phyloP scores from a whole-genome alignment of 1,140 invertebrate species.

The Hylyphantes graminicola region DNA sequence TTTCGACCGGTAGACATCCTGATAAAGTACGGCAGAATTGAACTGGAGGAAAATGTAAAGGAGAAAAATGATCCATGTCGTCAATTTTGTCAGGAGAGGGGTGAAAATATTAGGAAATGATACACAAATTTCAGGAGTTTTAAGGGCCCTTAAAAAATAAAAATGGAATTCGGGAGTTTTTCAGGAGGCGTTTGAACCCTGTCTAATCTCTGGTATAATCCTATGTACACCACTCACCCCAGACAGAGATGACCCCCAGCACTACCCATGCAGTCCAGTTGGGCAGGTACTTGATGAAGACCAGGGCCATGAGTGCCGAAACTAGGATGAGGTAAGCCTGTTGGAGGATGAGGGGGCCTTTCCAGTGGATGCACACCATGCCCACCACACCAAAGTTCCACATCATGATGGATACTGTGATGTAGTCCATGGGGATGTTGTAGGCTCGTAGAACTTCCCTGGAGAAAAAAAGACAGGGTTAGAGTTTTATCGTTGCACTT shows the following conservation, averaged over 20 bases:
- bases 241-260: conserved; percentile 94
- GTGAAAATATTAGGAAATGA: no score
- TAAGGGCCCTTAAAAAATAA: no score
- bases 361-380: conserved; percentile 99
- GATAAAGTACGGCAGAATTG: no score
- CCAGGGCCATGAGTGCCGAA: conserved; percentile 95
- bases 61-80: no score
- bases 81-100: no score
- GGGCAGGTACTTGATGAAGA: conserved; percentile 99
- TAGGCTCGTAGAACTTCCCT: conserved; percentile 93
- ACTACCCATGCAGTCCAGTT: conserved; percentile 99
- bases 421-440: conserved; percentile 95
- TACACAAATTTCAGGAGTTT: no score
- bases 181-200: no score
- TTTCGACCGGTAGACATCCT: no score
- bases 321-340: conserved; percentile 98
- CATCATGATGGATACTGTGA: conserved; percentile 88
- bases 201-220: no score
- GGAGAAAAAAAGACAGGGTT: conserved; percentile 50
- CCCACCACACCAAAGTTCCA: conserved; percentile 99
- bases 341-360: conserved; percentile 91
- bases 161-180: no score
- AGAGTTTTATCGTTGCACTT: no score
- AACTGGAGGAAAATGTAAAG: no score
- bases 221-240: conserved; percentile 78